Evolutionary conservation across 2,888 invertebrate species (phyloP), one percentile per base, ranked within the genome.

Genomic region (Melolontha melolontha): DNA sequence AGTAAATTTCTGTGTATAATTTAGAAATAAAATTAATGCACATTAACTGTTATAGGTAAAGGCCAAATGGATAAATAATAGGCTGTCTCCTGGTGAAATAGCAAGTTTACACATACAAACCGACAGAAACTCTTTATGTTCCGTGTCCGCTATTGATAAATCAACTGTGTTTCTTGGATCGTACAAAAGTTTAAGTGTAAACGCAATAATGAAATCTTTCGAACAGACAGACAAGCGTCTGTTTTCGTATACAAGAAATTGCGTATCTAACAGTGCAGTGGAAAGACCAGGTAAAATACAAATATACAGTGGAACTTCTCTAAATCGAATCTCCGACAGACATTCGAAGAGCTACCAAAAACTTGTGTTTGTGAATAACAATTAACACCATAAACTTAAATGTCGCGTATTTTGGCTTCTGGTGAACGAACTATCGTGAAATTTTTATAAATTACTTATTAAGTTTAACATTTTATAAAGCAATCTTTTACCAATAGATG

Each of bases 131-230:
- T 89, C 89, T 0, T 75, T 89, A 1, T 90, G 90, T 75, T 86
- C 87, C 5, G 75, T 89, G 17, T 85, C 87, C 0, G 85, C 86
- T 0, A 84, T 88, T 0, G 90, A 90, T 78, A 86, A 87, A 74
- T 86, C 88, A 65, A 84, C 86, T 0, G 82, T 81, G 29, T 85
- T 87, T 69, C 74, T 87, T 50, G 70, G 73, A 14, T 67, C 68
- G 55, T 70, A 69, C 12, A 73, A 74, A 52, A 66, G 69, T 54
- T 65, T 79, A 14, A 76, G 75, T 67, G 64, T 75, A 0, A 70
- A 75, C 49, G 59, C 71, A 17, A 34, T 82, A 27, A 59, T 81
- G 10, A 77, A 75, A 68, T 72, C 75, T 0, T 76, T 79, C 68
- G 49, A 74, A 40, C 70, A 75, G 29, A 27, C 7, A 5, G 59